Evolutionary conservation across 2,888 invertebrate genomes (phyloP), one percentile per base, ranked within the genome.

Genomic region (Rhaphigaster nebulosa): DNA sequence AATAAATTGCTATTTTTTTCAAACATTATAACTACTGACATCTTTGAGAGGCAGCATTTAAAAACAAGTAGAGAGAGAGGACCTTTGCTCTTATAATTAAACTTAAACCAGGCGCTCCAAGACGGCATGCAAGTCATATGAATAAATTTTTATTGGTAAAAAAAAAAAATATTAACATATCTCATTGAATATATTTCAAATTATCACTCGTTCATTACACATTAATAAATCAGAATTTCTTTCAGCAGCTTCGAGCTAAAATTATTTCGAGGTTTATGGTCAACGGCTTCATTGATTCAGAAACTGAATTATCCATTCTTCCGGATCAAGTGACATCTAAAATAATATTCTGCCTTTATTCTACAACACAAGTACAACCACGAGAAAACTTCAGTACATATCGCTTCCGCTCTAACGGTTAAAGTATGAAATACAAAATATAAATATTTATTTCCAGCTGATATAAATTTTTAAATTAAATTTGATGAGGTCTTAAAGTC

Each of bases 251-350:
- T 6, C 8, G 34, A 38, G 10, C 38, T 76, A 76, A 76, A 76
- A 76, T 76, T 76, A 76, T 76, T 76, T 76, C 70, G 38, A 76
- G 70, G 70, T 34, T 76, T 38, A 76, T 76, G 70, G 38, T 12
- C 70, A 76, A 20, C 70, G 70, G 70, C 70, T 76, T 76, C 70
- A 76, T 76, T 76, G 70, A 76, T 76, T 76, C 70, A 76, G 70
- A 76, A 76, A 76, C 34, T 76, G 38, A 76, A 76, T 76, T 76
- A 76, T 76, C 70, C 70, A 76, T 76, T 76, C 70, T 76, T 76
- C 70, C 70, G 70, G 70, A 76, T 76, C 34, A 76, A 76, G 23
- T 76, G 20, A 76, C 70, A 76, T 23, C 70, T 76, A 38, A 76
- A 76, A 76, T 76, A 76, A 76, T 76, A 76, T 76, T 38, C 38